Percentiles rank a stretch among this genome's conserved stretches.
phyloP scores from a whole-genome alignment of 2,797 vertebrate genomes.

The Acomys russatus region DNA sequence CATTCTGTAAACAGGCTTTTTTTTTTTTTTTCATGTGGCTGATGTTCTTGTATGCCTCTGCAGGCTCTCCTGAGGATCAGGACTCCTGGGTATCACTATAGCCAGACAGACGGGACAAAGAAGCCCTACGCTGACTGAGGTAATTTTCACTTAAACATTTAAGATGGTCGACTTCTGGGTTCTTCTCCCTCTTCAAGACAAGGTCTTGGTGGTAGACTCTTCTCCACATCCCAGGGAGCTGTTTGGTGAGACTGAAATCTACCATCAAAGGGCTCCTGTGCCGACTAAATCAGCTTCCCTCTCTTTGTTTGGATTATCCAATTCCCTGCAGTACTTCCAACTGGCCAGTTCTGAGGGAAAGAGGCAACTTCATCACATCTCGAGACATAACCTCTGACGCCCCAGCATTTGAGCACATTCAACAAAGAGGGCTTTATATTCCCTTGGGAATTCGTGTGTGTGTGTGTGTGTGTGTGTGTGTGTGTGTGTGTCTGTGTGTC shows the following conservation, averaged over 20 bases:
- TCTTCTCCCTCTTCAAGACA: neutral
- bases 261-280: neutral
- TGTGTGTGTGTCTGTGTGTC: neutral
- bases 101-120: neutral
- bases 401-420: no score
- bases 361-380: neutral
- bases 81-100: neutral
- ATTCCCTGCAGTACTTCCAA: neutral
- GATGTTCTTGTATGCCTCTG: neutral
- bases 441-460: neutral
- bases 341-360: neutral
- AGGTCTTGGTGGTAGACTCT: neutral
- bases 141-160: neutral
- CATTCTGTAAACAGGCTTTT: neutral
- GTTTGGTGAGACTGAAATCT: neutral
- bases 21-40: neutral
- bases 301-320: neutral
- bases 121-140: neutral
- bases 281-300: neutral
- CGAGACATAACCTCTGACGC: neutral
- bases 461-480: neutral
- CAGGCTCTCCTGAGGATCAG: neutral
- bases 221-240: neutral
- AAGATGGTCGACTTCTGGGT: neutral
- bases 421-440: neutral